Percentiles rank a stretch among this genome's conserved stretches.
Conservation (phyloP, 2,113 vertebrate genomes). For the Perca flavescens region DNA sequence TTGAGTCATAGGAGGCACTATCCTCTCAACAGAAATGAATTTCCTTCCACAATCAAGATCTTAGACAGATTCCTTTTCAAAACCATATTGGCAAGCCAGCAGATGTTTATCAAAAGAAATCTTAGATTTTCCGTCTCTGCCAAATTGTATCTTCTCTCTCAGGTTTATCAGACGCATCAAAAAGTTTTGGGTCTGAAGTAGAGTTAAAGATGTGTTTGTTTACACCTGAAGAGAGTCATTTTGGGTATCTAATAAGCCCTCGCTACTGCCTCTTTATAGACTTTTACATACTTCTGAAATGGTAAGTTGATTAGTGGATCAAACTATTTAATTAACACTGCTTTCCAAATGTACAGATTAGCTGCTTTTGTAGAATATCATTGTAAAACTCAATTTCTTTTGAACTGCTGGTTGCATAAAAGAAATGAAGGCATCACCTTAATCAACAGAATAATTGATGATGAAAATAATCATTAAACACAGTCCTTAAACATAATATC, state of each 20-base stretch:
- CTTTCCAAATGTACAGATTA: background rate
- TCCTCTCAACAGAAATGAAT: background rate
- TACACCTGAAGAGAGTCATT: background rate
- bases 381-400: background rate
- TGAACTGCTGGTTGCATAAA: background rate
- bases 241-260: background rate
- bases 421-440: background rate
- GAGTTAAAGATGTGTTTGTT: background rate
- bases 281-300: background rate
- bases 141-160: conserved; percentile 2
- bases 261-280: background rate
- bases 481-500: background rate
- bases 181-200: background rate
- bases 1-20: background rate
- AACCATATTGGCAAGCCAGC: background rate
- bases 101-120: conserved; percentile 23
- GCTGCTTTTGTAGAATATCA: background rate
- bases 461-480: background rate
- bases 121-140: background rate
- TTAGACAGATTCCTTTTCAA: background rate
- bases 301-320: background rate
- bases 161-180: conserved; percentile 3
- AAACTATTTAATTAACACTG: background rate
- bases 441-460: background rate
- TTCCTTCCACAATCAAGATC: background rate